Evolutionary conservation across 2,888 invertebrate genomes (phyloP).

Genomic region (Mesochorus sp.): DNA sequence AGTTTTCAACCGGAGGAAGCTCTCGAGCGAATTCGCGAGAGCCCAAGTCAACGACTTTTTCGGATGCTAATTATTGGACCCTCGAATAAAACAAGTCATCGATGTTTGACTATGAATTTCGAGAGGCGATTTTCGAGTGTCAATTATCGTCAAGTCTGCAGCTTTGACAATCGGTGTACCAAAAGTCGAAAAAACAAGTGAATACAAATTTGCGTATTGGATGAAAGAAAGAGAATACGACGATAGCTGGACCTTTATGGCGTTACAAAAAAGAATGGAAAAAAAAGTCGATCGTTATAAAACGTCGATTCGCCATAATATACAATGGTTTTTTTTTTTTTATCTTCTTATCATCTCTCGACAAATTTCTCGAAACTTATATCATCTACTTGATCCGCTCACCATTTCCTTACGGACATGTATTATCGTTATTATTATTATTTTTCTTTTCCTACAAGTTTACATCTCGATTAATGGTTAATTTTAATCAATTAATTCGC

Average conservation of each 20-base stretch:
- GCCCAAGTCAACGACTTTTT: not conserved
- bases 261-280: too few relatives aligned
- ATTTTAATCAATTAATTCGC: constrained; percentile 54
- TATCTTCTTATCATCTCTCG: constrained; percentile 42
- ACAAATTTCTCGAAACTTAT: constrained; percentile 62
- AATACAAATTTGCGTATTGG: not conserved
- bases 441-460: constrained; percentile 17
- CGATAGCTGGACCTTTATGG: too few relatives aligned
- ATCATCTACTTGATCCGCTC: constrained; percentile 75
- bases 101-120: too few relatives aligned
- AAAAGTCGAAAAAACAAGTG: not conserved
- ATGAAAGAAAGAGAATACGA: not conserved
- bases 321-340: constrained; percentile 31
- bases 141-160: too few relatives aligned
- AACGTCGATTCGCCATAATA: constrained; percentile 42
- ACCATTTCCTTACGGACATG: constrained; percentile 71
- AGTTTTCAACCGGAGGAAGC: constrained; percentile 29
- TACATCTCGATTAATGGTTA: constrained; percentile 20
- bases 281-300: constrained; percentile 12
- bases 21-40: constrained; percentile 19
- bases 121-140: too few relatives aligned
- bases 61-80: too few relatives aligned
- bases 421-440: constrained; percentile 42
- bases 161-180: too few relatives aligned
- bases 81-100: too few relatives aligned